These are phyloP conservation scores for Cheumatopsyche charites DNA, from an alignment of 1,140 invertebrate species.

Conservation along the genomic window DNA sequence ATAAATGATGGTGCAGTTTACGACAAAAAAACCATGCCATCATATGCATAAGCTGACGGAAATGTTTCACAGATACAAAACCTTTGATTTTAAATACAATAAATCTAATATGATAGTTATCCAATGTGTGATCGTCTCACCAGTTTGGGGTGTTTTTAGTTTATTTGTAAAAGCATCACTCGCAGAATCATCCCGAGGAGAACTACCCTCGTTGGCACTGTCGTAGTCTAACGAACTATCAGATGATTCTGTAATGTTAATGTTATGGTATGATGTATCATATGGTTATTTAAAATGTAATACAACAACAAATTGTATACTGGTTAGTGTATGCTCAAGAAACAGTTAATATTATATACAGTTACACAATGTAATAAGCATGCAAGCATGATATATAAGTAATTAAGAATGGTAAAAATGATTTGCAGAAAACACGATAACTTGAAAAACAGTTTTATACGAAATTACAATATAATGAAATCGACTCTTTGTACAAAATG, in stretches of 20 bases:
- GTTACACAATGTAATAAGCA: too few species aligned
- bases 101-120: slow-evolving; percentile 20
- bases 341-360: too few species aligned
- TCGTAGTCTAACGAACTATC: slow-evolving; percentile 49
- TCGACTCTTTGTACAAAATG: too few species aligned
- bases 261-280: slow-evolving; percentile 45
- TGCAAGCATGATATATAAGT: too few species aligned
- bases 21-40: slow-evolving; percentile 5
- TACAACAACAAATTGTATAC: not conserved
- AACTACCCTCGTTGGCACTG: slow-evolving; percentile 47
- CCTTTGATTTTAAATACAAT: slow-evolving; percentile 1
- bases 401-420: too few species aligned
- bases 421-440: too few species aligned
- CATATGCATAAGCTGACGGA: not conserved
- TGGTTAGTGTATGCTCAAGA: too few species aligned
- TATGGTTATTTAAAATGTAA: slow-evolving; percentile 33
- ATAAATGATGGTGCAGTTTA: slow-evolving; percentile 13
- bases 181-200: slow-evolving; percentile 44
- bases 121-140: slow-evolving; percentile 37
- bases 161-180: slow-evolving; percentile 38
- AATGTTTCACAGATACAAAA: not conserved
- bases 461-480: too few species aligned
- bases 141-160: slow-evolving; percentile 45
- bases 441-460: too few species aligned
- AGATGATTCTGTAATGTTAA: slow-evolving; percentile 49